Evolutionary conservation across 2,888 invertebrate species (phyloP).

Genomic region (Nyleta sp.): DNA sequence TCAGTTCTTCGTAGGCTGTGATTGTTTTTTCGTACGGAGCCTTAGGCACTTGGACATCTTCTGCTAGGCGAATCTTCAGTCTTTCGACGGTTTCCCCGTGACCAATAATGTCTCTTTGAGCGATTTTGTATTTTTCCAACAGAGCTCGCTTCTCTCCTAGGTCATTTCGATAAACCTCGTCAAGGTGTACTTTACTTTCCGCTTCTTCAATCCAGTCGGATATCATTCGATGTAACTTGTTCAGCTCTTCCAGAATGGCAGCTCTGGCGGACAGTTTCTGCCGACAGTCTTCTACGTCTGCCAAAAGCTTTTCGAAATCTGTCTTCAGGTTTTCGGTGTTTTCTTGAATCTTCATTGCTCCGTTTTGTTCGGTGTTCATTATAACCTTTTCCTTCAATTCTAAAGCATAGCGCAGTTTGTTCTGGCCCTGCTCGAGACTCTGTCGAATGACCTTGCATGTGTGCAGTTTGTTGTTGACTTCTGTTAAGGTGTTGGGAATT

Average conservation of each 20-base stretch:
- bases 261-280: conserved; percentile 90
- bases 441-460: conserved; percentile 94
- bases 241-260: conserved; percentile 92
- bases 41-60: conserved; percentile 87
- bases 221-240: conserved; percentile 91
- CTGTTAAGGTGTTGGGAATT: conserved; percentile 90
- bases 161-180: conserved; percentile 90
- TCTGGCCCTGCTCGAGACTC: conserved; percentile 96
- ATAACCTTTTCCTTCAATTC: conserved; percentile 97
- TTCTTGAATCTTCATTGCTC: conserved; percentile 94
- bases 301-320: conserved; percentile 94
- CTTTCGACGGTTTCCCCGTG: conserved; percentile 91
- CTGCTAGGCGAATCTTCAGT: conserved; percentile 88
- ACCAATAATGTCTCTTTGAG: conserved; percentile 91
- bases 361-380: conserved; percentile 95
- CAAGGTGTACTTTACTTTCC: conserved; percentile 91
- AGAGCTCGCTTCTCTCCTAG: conserved; percentile 95
- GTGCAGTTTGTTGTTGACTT: conserved; percentile 93
- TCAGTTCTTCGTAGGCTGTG: conserved; percentile 88
- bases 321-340: conserved; percentile 94
- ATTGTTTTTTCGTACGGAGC: conserved; percentile 89
- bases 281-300: conserved; percentile 91
- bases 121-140: conserved; percentile 92
- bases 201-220: conserved; percentile 95
- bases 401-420: conserved; percentile 91